Conservation (phyloP, 2,113 vertebrate species). For the Larimichthys polyactis region DNA sequence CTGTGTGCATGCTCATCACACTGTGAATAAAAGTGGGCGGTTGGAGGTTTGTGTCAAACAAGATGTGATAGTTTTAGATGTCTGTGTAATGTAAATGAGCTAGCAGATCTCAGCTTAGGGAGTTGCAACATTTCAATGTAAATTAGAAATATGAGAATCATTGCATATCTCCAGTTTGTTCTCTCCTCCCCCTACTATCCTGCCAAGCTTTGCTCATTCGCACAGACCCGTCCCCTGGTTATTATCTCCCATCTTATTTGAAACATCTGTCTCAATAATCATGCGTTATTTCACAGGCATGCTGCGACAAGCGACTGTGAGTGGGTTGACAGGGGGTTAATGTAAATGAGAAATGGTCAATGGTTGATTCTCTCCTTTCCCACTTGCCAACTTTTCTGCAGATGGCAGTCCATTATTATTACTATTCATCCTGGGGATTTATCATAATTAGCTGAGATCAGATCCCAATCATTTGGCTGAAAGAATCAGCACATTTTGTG, state of each 20-base stretch:
- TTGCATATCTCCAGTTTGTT: conserved; percentile 21
- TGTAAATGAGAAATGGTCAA: conserved; percentile 59
- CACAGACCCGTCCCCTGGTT: conserved; percentile 8
- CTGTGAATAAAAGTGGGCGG: conserved; percentile 29
- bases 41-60: conserved; percentile 35
- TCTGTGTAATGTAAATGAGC: conserved; percentile 64
- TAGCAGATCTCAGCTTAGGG: conserved; percentile 11
- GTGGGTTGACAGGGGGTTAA: conserved; percentile 55
- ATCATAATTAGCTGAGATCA: conserved; percentile 69
- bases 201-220: conserved; percentile 9
- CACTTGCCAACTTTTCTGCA: conserved; percentile 38
- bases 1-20: conserved; percentile 15
- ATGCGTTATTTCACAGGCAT: conserved; percentile 38
- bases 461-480: conserved; percentile 57
- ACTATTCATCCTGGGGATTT: conserved; percentile 58
- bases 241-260: conserved; percentile 46
- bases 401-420: conserved; percentile 60
- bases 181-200: conserved; percentile 24
- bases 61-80: conserved; percentile 39
- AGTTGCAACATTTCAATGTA: conserved; percentile 50
- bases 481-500: conserved; percentile 53
- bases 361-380: conserved; percentile 7
- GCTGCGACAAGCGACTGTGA: conserved; percentile 51
- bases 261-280: conserved; percentile 66
- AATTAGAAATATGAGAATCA: conserved; percentile 46